Percentiles rank a stretch among this genome's conserved stretches.
Conservation (phyloP, 2,113 vertebrate genomes). For the Dolichallabes microphthalmus region DNA sequence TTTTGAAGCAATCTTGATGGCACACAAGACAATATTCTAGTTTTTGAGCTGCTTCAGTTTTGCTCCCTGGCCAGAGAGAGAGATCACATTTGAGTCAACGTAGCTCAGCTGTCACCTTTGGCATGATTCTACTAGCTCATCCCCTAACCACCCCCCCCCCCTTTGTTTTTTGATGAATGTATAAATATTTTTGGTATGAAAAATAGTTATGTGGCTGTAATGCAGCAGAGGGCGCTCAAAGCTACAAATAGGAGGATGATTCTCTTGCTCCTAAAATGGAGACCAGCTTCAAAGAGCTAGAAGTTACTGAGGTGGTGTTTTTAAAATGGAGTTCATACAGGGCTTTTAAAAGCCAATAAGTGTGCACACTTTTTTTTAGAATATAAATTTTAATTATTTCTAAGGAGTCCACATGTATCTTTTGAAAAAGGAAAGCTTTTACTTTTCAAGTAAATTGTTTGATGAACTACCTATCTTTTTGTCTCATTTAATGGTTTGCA, state of each 20-base stretch:
- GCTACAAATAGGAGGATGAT: background rate
- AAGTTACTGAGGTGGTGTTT: slow-evolving; percentile 3
- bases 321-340: slow-evolving; percentile 32
- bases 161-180: background rate
- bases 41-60: background rate
- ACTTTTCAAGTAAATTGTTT: background rate
- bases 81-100: background rate
- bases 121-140: background rate
- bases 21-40: background rate
- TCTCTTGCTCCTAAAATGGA: slow-evolving; percentile 33
- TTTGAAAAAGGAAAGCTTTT: background rate
- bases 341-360: background rate
- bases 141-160: background rate
- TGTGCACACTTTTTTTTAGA: background rate
- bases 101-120: background rate
- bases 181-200: background rate
- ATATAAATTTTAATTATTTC: background rate
- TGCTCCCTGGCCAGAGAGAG: background rate
- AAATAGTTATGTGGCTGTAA: background rate
- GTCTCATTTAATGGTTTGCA: background rate
- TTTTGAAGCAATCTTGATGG: background rate
- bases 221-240: slow-evolving; percentile 33
- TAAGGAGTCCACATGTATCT: background rate
- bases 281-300: slow-evolving; percentile 9
- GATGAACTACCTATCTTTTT: background rate